Base-by-base conservation (phyloP, 2,113 vertebrate species). In the Laterallus jamaicensis region DNA sequence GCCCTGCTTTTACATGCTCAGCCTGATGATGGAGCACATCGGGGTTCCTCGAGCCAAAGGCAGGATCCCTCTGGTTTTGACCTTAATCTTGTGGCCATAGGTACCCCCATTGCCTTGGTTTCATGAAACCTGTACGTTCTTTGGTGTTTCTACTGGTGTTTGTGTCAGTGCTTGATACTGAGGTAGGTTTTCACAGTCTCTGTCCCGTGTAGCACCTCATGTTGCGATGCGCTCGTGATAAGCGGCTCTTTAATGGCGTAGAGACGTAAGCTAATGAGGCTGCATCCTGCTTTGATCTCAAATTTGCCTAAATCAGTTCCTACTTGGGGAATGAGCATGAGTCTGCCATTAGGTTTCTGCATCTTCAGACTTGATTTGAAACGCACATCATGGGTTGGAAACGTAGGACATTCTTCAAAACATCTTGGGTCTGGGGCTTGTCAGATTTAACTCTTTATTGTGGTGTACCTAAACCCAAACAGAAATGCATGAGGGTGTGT, bases 211-310 rank as follows among this genome's bases (percentile, higher is more conserved):
- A 66, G 47, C 40, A 35, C 64, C 56, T 63, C 0, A 12, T n/a
- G 58, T 50, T 67, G 21, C 5, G 15, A 15, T 74, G 31, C 55
- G 37, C 40, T 63, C 3, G 0, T 18, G 21, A 3, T 54, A n/a
- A 88, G 28, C 44, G 47, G 47, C 50, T 81, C 59, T 62, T 42
- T 44, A 62, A 20, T 15, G 56, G 14, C 31, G 10, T 19, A 84
- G 84, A 55, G 92, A 31, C 19, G 10, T 6, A 15, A 44, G 37
- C 44, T 91, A 81, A 50, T 50, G 29, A 37, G 55, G 52, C 26
- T 56, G 56, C 37, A 14, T 75, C 84, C 84, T 82, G 64, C 64
- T 94, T 94, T 82, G 87, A 86, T 70, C 77, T 82, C 56, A 37
- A 20, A 81, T 95, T 94, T 82, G 56, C 81, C 63, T 94, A 25